A percentile compares a stretch with the other conserved stretches of the same genome.
phyloP scores from a whole-genome alignment of 2,888 invertebrate genomes.

The Balanococcus diminutus region DNA sequence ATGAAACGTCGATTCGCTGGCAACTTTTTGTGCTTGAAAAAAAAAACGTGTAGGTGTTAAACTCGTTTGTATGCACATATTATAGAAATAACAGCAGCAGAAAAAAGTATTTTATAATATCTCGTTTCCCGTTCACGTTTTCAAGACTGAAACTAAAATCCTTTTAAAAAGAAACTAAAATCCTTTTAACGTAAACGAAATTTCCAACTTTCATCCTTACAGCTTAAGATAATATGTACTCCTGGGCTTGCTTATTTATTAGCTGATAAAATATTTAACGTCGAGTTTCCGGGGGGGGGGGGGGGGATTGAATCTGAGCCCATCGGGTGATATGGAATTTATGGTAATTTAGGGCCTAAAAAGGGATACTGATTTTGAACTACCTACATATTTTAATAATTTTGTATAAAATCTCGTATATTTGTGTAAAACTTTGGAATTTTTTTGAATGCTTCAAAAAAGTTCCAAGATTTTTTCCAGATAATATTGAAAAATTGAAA shows the following conservation, averaged over 20 bases:
- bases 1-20: background rate
- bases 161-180: slow-evolving; percentile 25
- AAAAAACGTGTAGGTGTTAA: background rate
- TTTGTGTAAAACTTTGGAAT: too few relatives aligned
- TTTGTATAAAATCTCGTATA: too few relatives aligned
- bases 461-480: too few relatives aligned
- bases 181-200: slow-evolving; percentile 33
- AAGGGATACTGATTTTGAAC: too few relatives aligned
- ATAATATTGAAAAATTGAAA: too few relatives aligned
- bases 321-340: too few relatives aligned
- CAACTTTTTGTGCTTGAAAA: background rate
- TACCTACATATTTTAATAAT: too few relatives aligned
- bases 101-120: slow-evolving; percentile 13
- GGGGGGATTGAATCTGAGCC: too few relatives aligned
- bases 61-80: background rate
- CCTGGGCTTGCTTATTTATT: slow-evolving; percentile 27
- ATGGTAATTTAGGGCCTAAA: too few relatives aligned
- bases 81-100: slow-evolving; percentile 3
- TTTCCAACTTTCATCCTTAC: slow-evolving; percentile 14
- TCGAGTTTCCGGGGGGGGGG: too few relatives aligned
- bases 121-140: slow-evolving; percentile 13
- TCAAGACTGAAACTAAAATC: background rate
- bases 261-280: background rate
- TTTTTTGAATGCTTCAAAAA: too few relatives aligned
- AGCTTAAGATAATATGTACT: slow-evolving; percentile 35